A percentile compares a stretch with the other conserved stretches of the same genome.
Evolutionary conservation across 2,888 invertebrate species (phyloP).

Genomic region (Patella caerulea): DNA sequence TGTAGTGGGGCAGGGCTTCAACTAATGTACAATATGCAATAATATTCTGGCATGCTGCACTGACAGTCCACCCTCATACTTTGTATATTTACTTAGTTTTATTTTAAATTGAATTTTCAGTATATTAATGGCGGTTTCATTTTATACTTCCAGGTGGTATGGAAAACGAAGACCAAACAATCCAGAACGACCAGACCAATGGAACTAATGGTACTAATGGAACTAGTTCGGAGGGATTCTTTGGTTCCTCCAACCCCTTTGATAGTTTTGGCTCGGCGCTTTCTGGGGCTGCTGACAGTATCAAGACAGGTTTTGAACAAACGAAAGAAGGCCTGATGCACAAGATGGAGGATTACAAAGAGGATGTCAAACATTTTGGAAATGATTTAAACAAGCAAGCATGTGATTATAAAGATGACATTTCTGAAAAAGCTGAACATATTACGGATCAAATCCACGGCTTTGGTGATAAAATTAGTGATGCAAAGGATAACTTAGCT

Average conservation of each 20-base stretch:
- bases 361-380: not conserved
- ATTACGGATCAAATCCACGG: not conserved
- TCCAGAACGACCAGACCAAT: not conserved
- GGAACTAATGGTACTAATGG: conserved; percentile 1
- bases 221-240: not conserved
- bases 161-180: not conserved
- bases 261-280: not conserved
- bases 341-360: not conserved
- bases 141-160: conserved; percentile 6
- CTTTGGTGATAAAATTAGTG: not conserved
- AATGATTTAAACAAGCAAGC: not conserved
- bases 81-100: not conserved
- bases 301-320: not conserved
- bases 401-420: not conserved
- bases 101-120: not conserved
- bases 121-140: not conserved
- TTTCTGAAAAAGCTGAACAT: not conserved
- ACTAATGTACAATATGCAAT: too few species aligned
- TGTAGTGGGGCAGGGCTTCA: too few species aligned
- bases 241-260: not conserved
- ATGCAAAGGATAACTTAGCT: not conserved
- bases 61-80: too few species aligned
- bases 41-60: too few species aligned
- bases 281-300: not conserved
- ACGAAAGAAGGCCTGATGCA: not conserved